Conservation (phyloP, 2,113 vertebrate genomes). For the Nothocercus julius region DNA sequence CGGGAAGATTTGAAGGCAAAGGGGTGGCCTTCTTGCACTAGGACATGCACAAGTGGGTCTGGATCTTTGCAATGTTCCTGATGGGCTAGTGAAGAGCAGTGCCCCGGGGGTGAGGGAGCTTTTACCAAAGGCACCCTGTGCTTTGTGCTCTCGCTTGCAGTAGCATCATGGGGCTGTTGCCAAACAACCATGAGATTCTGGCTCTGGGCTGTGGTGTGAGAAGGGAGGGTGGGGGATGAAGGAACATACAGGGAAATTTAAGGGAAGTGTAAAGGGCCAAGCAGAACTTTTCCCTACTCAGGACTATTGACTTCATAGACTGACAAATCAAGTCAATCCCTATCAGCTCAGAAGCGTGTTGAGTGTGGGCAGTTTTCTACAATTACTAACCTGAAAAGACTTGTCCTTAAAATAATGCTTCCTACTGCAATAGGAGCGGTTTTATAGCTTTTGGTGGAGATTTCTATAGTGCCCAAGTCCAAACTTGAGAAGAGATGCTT, state of each 20-base stretch:
- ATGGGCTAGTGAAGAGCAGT: background rate
- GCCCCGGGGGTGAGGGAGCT: background rate
- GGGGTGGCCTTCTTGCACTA: background rate
- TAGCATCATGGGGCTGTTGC: background rate
- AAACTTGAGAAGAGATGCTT: background rate
- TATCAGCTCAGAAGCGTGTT: background rate
- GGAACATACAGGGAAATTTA: background rate
- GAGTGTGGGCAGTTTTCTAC: background rate
- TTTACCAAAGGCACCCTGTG: background rate
- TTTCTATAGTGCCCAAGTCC: background rate
- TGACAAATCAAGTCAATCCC: fast-evolving
- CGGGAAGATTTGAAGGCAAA: background rate
- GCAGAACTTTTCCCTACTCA: background rate
- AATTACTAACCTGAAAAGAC: background rate
- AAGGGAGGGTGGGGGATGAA: background rate
- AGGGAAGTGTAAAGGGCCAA: background rate
- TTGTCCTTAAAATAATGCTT: background rate
- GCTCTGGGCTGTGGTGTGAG: background rate
- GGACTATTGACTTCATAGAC: background rate
- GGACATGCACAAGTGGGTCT: background rate
- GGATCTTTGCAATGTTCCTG: background rate
- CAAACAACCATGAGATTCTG: background rate
- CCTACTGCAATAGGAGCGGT: background rate
- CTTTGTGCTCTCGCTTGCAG: background rate
- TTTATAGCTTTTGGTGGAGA: background rate